Evolutionary conservation across 2,113 vertebrate species (phyloP), one percentile per base, ranked within the genome.

Genomic region (Eptatretus burgeri): DNA sequence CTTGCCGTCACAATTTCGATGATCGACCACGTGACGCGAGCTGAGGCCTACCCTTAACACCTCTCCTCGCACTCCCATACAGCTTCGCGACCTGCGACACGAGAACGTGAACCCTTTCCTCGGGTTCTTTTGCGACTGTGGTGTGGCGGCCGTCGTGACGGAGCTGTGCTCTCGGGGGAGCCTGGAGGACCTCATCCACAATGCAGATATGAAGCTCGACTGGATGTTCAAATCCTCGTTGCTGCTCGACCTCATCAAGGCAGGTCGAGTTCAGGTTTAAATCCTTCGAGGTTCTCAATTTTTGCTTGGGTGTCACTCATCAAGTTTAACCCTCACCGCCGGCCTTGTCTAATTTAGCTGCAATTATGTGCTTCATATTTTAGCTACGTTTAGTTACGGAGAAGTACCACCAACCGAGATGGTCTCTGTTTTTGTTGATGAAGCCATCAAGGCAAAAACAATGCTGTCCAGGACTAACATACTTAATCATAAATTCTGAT

Each of bases 151-250:
- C 2, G 51, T 93, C 1, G 81, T 93, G 63, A 83, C 81, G 0
- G 86, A 94, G 69, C 82, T 93, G 71, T 88, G 87, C 66, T 68
- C 75, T 1, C 76, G 86, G 1, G 88, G 86, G 20, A 89, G 84
- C 64, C 74, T 93, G 5, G 77, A 89, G 63, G 80, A 93, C 65
- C 77, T 95, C 1, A 76, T 95, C 64, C 69, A 50, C 63, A 84
- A 87, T 3, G 74, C 78, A 63, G 83, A 94, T 12, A 85, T 93
- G 72, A 85, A 87, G 66, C 76, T 94, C 2, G 88, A 94, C 69
- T 94, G 88, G 86, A 94, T 94, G 88, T 94, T 94, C 72, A 93
- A 93, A 70, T 89, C 84, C 5, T 94, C 88, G 2, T 74, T 94
- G 56, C 72, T 93, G 27, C 73, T 84, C 63, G 86, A 93, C 73